Evolutionary conservation across 1,140 invertebrate species (phyloP), one percentile per base, ranked within the genome.

Genomic region (Drosophila quadrilineata): DNA sequence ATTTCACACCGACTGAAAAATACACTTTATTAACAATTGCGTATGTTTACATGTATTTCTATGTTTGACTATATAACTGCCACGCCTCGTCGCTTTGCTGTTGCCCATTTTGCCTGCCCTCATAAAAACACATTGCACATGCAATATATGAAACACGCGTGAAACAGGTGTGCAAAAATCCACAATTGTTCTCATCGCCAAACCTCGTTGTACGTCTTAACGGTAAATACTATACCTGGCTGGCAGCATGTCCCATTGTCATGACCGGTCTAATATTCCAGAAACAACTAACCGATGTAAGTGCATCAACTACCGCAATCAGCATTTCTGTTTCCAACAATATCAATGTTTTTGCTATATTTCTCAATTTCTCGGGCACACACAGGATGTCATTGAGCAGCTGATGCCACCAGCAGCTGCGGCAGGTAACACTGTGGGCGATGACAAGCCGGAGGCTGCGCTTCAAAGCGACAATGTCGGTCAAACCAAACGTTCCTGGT

Each of bases 191-290:
- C 36, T 92, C 94, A 53, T 95, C 97, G 90, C 95, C 96, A 14
- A 95, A 96, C 87, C 92, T 99, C 49, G 94, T 98, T 12, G 94
- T 98, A 60, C 94, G 96, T 84, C 93, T 99, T 26, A 95, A 94
- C 77, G 94, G 94, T 58, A 96, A 97, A 91, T 96, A 94, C 90
- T 96, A 97, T 90, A 96, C 94, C 80, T 98, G 97, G 97, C 90
- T 93, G 49, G 93, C 94, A 33, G 97, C 97, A 58, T 95, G 94
- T 59, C 96, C 97, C 8, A 94, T 98, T 72, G 92, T 99, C 58
- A 93, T 98, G 76, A 96, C 95, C 43, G 91, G 95, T 29, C 92
- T 96, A 16, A 93, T 94, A 56, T 99, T 95, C 91, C 93, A 97
- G 82, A 93, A 95, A 75, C 93, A 95, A 53, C 91, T 99, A 67